Percentiles rank a stretch among this genome's conserved stretches.
phyloP scores from a whole-genome alignment of 1,140 invertebrate genomes.

The Metaphire vulgaris region DNA sequence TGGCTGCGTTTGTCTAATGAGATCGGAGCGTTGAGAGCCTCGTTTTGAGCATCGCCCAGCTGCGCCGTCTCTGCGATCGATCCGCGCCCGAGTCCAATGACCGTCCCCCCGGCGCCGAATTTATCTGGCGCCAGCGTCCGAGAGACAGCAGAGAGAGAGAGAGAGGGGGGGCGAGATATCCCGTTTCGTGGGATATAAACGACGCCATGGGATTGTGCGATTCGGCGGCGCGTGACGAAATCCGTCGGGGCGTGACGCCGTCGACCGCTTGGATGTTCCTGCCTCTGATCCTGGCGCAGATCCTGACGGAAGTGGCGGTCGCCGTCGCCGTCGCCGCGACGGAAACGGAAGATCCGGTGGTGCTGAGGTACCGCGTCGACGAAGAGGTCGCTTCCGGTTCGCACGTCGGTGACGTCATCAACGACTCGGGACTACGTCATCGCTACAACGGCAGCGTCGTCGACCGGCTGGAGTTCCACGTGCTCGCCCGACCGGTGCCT shows the following conservation, averaged over 20 bases:
- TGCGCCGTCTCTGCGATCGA: too few species aligned
- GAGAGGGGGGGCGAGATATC: neutral
- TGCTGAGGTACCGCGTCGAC: neutral
- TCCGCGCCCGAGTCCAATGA: too few species aligned
- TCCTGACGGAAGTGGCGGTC: neutral
- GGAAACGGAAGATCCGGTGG: neutral
- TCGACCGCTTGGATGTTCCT: neutral
- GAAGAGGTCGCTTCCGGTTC: neutral
- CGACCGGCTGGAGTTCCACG: neutral
- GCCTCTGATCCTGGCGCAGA: neutral
- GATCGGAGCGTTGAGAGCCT: too few species aligned
- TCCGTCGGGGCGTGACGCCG: neutral
- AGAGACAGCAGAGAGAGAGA: too few species aligned
- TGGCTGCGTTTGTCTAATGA: too few species aligned
- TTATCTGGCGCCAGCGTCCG: too few species aligned
- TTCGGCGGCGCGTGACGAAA: neutral
- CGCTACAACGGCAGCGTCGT: neutral
- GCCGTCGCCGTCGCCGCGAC: neutral
- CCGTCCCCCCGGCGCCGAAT: too few species aligned
- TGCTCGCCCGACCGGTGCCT: neutral
- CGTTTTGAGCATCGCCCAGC: too few species aligned
- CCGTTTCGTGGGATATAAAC: neutral
- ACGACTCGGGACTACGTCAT: neutral
- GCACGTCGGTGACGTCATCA: neutral
- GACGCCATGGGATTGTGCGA: neutral